Evolutionary conservation across 2,113 vertebrate species (phyloP).

Genomic region (Odocoileus hemionus): DNA sequence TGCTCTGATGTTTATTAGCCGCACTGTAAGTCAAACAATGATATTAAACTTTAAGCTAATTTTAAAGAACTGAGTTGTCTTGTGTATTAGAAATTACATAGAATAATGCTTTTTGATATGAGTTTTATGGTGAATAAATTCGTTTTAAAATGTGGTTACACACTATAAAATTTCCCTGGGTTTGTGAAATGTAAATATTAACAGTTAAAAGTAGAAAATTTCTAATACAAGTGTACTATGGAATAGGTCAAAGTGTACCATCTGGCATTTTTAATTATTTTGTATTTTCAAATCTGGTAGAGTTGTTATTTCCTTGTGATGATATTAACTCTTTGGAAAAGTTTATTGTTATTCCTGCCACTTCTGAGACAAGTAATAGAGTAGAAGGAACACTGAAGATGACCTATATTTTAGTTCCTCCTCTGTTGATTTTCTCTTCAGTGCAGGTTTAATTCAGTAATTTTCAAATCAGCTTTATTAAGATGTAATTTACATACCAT

Average conservation of each 20-base stretch:
- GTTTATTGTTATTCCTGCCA: neutral
- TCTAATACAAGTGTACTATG: neutral
- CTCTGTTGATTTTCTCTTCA: neutral
- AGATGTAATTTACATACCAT: neutral
- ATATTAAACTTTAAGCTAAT: neutral
- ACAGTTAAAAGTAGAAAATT: slow-evolving; percentile 30
- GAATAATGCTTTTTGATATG: slow-evolving; percentile 10
- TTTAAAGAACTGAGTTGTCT: neutral
- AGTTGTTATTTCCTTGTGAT: neutral
- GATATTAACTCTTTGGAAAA: neutral
- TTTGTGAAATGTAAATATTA: slow-evolving; percentile 49
- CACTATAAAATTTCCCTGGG: neutral
- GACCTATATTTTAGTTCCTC: neutral
- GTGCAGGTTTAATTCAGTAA: neutral
- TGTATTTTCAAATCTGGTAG: slow-evolving; percentile 17
- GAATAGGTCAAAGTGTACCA: neutral
- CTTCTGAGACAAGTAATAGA: slow-evolving; percentile 17
- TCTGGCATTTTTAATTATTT: slow-evolving; percentile 20
- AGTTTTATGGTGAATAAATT: slow-evolving; percentile 2
- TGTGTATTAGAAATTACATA: neutral
- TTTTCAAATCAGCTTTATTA: slow-evolving; percentile 21
- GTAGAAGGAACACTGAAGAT: neutral
- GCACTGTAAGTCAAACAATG: slow-evolving; percentile 83
- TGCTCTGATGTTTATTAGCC: slow-evolving; percentile 82
- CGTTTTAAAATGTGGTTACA: neutral